Conservation (phyloP, 2,113 vertebrate genomes). For the Carlito syrichta region DNA sequence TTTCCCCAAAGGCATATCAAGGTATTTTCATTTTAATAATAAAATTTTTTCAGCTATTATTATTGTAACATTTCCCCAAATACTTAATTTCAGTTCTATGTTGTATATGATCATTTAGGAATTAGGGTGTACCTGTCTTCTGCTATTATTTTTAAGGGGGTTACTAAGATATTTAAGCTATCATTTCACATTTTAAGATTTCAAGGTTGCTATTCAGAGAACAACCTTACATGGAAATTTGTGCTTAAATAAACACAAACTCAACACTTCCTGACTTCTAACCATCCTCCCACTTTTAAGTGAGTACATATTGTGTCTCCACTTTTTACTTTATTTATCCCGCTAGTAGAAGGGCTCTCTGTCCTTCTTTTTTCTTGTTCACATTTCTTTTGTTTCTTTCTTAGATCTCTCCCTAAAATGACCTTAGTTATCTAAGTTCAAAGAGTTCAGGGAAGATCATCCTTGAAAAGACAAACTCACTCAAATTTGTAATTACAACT, state of each 20-base stretch:
- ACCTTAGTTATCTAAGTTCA: not conserved
- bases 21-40: not conserved
- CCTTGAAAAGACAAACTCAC: not conserved
- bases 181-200: not conserved
- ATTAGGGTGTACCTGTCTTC: not conserved
- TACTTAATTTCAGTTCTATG: not conserved
- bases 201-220: not conserved
- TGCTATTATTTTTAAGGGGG: not conserved
- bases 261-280: not conserved
- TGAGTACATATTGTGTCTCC: fast-evolving
- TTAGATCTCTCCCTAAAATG: not conserved
- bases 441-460: not conserved
- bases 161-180: not conserved
- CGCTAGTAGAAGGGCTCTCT: too few species aligned
- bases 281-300: not conserved
- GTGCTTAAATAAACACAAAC: too few species aligned
- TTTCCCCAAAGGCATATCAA: not conserved
- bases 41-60: not conserved
- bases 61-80: not conserved
- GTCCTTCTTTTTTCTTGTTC: not conserved
- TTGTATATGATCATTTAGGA: not conserved
- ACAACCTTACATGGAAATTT: not conserved
- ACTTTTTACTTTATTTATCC: not conserved
- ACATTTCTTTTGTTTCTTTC: too few species aligned
- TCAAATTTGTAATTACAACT: not conserved